Base-by-base conservation (phyloP, 2,888 invertebrate species). In the Clusia tigrina region DNA sequence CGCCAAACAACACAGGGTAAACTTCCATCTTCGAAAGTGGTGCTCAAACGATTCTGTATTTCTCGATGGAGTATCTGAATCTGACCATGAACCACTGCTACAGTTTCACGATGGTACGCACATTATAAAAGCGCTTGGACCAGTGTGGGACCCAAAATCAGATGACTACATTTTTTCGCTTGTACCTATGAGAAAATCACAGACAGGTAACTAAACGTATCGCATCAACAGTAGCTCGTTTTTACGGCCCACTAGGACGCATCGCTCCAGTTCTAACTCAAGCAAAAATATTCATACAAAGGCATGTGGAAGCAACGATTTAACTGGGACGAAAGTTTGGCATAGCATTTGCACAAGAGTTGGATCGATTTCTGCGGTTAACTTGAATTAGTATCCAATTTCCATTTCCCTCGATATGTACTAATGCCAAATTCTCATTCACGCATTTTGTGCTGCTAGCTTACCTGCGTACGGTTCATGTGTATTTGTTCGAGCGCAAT, bases 171-270 rank as follows among this genome's bases (percentile, higher is more conserved):
- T 51, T n/a, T 58, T 58, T 20, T 32, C 51, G 6, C 52, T 58
- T 32, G 25, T 22, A 15, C 51, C 58, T 5, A 51, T 22, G 6
- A n/a, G 2, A 51, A 2, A 9, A 18, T 6, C 6, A 2, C 9
- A 23, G 17, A 10, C 25, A 51, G 1, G 48, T 60, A 15, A 65
- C 65, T 0, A 71, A 67, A n/a, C 65, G 67, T 2, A 37, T 53
- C 9, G 53, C 67, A 6, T 63, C 65, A 2, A 57, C 62, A 10
- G 58, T 67, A 12, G 65, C 67, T 20, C 24, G 62, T 15, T 65
- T 64, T 46, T 68, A 66, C 22, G 65, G 65, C 17, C 69, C 62
- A 1, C 66, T 81, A 89, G 93, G 96, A 87, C 96, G 96, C 22
- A 67, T 67, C 20, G 52, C 61, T 18, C n/a, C n/a, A n/a, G n/a